Conservation (phyloP, 2,113 vertebrate species). For the Antennarius striatus region DNA sequence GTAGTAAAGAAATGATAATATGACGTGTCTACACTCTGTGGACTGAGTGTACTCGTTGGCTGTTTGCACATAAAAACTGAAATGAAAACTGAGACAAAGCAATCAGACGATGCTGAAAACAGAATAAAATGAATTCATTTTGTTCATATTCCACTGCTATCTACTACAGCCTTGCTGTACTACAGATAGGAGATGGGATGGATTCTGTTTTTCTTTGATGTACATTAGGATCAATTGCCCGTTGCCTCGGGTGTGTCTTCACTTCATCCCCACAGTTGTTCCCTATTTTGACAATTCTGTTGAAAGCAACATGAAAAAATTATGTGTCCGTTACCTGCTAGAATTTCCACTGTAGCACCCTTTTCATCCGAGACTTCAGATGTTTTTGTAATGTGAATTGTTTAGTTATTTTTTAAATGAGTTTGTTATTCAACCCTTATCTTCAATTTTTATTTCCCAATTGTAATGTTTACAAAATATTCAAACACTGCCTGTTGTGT, state of each 20-base stretch:
- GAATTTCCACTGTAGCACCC: conserved; percentile 13
- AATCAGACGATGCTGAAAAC: conserved; percentile 14
- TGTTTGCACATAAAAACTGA: conserved; percentile 3
- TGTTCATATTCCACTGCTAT: conserved; percentile 50
- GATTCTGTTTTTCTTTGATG: conserved; percentile 29
- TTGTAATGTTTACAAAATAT: conserved; percentile 60
- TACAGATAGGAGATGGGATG: conserved; percentile 4
- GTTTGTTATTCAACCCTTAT: conserved; percentile 26
- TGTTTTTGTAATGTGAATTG: conserved; percentile 25
- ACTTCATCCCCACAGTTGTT: too few species aligned
- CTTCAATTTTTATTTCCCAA: conserved; percentile 29
- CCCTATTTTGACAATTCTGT: conserved; percentile 7
- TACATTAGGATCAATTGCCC: conserved; percentile 19
- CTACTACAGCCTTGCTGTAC: background rate
- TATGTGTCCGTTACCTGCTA: too few species aligned
- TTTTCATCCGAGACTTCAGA: conserved; percentile 10
- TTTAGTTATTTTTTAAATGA: background rate
- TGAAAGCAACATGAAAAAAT: background rate
- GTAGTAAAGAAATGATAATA: background rate
- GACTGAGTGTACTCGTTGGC: background rate
- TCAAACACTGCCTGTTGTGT: conserved; percentile 61
- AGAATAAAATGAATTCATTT: background rate
- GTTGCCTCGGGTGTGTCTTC: too few species aligned
- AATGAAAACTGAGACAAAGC: conserved; percentile 34
- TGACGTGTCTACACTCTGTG: background rate